Percentiles rank a stretch among this genome's conserved stretches.
phyloP scores from a whole-genome alignment of 2,797 vertebrate species.

The Bucorvus abyssinicus region DNA sequence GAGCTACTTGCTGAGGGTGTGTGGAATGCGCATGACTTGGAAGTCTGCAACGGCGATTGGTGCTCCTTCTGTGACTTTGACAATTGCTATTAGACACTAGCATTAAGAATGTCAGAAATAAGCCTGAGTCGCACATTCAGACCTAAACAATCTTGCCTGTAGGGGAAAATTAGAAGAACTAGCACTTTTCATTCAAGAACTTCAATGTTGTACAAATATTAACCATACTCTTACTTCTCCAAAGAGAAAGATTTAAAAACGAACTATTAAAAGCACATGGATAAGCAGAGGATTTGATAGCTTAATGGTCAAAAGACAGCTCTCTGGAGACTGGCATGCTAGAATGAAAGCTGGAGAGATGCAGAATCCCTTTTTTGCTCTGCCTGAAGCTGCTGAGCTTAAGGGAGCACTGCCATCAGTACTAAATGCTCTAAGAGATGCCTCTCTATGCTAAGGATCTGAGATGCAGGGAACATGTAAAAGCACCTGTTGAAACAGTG shows the following conservation, averaged over 20 bases:
- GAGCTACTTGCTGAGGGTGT: neutral
- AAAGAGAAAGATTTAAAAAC: neutral
- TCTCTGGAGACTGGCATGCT: neutral
- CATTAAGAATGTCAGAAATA: neutral
- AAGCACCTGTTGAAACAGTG: slow-evolving; percentile 14
- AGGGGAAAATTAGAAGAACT: neutral
- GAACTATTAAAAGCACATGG: neutral
- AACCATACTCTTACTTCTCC: neutral
- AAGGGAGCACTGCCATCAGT: neutral
- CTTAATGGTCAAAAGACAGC: neutral
- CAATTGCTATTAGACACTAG: neutral
- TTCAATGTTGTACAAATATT: neutral
- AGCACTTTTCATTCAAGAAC: neutral
- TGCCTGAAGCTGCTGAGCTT: neutral
- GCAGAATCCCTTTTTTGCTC: neutral
- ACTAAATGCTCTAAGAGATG: neutral
- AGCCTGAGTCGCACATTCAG: neutral
- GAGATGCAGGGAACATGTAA: neutral
- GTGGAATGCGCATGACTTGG: neutral
- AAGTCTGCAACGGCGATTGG: neutral
- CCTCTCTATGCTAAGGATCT: neutral
- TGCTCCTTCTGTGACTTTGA: neutral
- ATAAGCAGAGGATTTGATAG: neutral
- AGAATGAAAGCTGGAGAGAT: neutral
- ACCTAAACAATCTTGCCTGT: neutral